A percentile compares a stretch with the other conserved stretches of the same genome.
Conservation (phyloP, 64 coral and sea anemone species). For the Hydrozoanthus tunicans region DNA sequence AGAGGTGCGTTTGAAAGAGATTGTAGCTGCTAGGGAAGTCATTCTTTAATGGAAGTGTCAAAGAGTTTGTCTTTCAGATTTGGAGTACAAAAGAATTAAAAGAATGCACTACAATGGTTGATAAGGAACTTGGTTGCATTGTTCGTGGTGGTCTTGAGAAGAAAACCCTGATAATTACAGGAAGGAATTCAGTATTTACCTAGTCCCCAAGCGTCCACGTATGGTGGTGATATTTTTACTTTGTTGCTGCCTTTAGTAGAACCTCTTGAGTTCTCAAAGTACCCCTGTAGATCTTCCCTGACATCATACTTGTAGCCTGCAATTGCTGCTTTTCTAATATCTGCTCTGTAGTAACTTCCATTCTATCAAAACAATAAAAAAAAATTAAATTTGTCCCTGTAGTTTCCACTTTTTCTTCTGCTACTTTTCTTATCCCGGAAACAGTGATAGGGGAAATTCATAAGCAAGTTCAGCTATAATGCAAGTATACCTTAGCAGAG, state of each 20-base stretch:
- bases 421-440: background rate
- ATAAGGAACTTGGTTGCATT: background rate
- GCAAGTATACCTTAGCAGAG: background rate
- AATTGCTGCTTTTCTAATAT: background rate
- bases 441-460: background rate
- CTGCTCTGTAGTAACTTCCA: background rate
- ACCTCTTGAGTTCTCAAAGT: slow-evolving; percentile 20
- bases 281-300: slow-evolving; percentile 18
- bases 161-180: background rate
- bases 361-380: background rate
- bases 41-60: no score
- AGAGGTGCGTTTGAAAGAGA: no score
- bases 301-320: background rate
- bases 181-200: slow-evolving; percentile 14
- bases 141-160: background rate
- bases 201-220: slow-evolving; percentile 78
- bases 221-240: slow-evolving; percentile 67
- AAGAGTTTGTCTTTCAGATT: no score
- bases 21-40: no score
- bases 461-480: background rate
- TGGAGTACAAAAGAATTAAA: no score
- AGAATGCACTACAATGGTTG: background rate
- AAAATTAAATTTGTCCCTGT: background rate
- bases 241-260: slow-evolving; percentile 1
- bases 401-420: no score